Evolutionary conservation across 1,140 invertebrate genomes (phyloP).

Genomic region (Drosophila navojoa): DNA sequence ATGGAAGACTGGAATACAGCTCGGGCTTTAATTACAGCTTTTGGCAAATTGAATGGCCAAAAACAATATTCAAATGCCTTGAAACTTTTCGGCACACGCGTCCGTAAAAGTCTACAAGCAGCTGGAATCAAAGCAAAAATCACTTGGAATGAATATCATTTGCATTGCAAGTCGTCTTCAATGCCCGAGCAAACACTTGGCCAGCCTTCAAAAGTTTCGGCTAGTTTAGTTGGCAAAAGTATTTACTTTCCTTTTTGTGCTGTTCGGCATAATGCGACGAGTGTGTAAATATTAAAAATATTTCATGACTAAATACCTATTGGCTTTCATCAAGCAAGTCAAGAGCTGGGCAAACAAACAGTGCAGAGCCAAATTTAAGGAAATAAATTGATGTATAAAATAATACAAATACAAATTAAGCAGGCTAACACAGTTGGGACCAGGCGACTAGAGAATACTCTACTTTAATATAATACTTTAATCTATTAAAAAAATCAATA

Average conservation of each 20-base stretch:
- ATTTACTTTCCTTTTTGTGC: slow-evolving; percentile 1
- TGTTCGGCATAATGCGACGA: background rate
- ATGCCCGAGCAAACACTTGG: slow-evolving; percentile 27
- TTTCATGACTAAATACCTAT: background rate
- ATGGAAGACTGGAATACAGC: background rate
- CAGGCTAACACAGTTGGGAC: too few species aligned
- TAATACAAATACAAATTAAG: background rate
- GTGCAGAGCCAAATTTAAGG: background rate
- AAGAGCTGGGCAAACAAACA: background rate
- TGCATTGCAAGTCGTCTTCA: slow-evolving; percentile 13
- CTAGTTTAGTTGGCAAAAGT: slow-evolving; percentile 15
- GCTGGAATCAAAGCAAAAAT: slow-evolving; percentile 12
- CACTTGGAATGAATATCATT: slow-evolving; percentile 28
- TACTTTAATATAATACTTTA: too few species aligned
- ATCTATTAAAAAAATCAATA: too few species aligned
- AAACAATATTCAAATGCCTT: slow-evolving; percentile 1
- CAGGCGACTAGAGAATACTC: too few species aligned
- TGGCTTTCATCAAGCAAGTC: background rate
- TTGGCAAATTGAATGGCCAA: background rate
- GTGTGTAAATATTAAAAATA: slow-evolving; percentile 13
- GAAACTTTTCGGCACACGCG: slow-evolving; percentile 9
- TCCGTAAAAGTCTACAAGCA: slow-evolving; percentile 3
- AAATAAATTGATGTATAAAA: background rate
- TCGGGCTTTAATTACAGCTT: background rate
- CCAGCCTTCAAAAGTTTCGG: slow-evolving; percentile 9